Evolutionary conservation across 2,888 invertebrate species (phyloP), one percentile per base, ranked within the genome.

Genomic region (Phyllotreta cruciferae): DNA sequence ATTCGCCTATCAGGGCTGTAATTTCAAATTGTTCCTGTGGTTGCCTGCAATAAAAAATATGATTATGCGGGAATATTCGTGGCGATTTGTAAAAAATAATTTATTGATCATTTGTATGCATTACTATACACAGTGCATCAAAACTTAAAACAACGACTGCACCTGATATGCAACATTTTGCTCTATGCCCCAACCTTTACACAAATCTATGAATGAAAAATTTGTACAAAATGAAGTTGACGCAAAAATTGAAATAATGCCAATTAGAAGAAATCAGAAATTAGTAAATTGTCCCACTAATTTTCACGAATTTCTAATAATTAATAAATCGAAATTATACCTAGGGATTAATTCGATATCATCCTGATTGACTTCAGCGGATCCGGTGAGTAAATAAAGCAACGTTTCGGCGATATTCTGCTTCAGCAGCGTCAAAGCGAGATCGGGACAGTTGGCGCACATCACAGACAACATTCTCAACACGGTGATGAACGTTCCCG

Each of bases 11-110:
- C 61, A 99, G 85, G 73, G 95, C 93, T 5, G 98, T 98, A 66
- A 99, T 94, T 84, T 99, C 99, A 80, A 96, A 96, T 72, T 98
- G 84, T 81, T 99, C 98, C 79, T 98, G 96, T 0, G 98, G 97
- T 75, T 81, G 81, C 52, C 81, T 78, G 64, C 11, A 67, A 52
- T 9, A 60, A 58, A 63, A 54, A 11, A 34, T 69, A 71, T 10
- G 10, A 4, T 41, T 41, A 41, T 10, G 4, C 41, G 1, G 24
- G 24, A 24, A 24, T 24, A 4, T 24, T 24, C 4, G 24, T 24
- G 24, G 24, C 24, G n/a, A 24, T 24, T 24, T 24, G n/a, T 24
- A 3, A 24, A 24, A 24, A 1, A 24, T 24, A 1, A 24, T 24
- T 24, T 24, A 3, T 24, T 24, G 24, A 24, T 24, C 4, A 56